Evolutionary conservation across 2,113 vertebrate genomes (phyloP).

Genomic region (Callopanchax toddi): DNA sequence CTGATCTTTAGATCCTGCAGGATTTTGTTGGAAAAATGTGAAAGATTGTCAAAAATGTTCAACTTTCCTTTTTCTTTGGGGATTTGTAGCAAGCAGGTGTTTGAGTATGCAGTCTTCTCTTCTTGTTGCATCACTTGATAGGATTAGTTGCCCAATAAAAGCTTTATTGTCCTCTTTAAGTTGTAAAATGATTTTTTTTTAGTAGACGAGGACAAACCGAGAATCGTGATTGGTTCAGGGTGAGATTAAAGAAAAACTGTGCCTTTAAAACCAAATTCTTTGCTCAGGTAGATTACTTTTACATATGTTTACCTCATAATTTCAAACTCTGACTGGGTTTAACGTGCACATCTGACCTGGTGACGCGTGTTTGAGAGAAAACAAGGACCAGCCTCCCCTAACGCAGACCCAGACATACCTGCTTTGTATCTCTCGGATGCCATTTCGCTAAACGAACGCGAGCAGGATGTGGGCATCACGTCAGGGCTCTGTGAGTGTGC

Average conservation of each 20-base stretch:
- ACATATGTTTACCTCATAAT: neutral
- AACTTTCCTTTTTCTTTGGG: too few species aligned
- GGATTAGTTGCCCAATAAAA: neutral
- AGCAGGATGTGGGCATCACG: slow-evolving; percentile 63
- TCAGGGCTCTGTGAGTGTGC: slow-evolving; percentile 52
- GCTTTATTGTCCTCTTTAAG: too few species aligned
- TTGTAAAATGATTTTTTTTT: too few species aligned
- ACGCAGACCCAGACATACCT: slow-evolving; percentile 45
- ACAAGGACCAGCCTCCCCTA: slow-evolving; percentile 23
- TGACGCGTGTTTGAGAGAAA: neutral
- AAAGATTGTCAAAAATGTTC: too few species aligned
- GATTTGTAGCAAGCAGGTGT: too few species aligned
- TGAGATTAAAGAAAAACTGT: neutral
- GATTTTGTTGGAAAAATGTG: too few species aligned
- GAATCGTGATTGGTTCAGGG: neutral
- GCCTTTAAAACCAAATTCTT: neutral
- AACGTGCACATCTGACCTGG: neutral
- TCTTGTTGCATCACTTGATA: too few species aligned
- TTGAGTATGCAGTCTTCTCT: too few species aligned
- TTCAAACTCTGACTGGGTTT: neutral
- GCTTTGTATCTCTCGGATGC: slow-evolving; percentile 45
- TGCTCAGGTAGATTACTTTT: neutral
- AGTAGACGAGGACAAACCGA: neutral
- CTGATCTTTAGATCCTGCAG: too few species aligned
- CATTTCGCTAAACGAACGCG: slow-evolving; percentile 48